Evolutionary conservation across 2,888 invertebrate genomes (phyloP).

Genomic region (Malachius bipustulatus): DNA sequence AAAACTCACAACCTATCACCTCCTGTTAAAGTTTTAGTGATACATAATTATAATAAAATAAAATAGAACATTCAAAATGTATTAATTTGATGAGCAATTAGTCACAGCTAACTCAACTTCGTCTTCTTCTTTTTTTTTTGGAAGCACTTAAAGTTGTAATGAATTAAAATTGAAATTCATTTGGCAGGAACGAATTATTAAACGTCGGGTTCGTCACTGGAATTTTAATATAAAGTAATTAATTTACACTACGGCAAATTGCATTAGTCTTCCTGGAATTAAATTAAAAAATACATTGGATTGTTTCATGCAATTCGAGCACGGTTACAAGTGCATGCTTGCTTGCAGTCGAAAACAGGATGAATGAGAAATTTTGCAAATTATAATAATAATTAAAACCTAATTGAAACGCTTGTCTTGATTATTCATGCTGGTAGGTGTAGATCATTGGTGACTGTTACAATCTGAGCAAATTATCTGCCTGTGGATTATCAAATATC

Average conservation of each 20-base stretch:
- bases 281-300: slow-evolving; percentile 8
- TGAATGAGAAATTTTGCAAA: too few species aligned
- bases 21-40: slow-evolving; percentile 1
- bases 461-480: too few species aligned
- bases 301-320: slow-evolving; percentile 7
- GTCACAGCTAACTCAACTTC: neutral
- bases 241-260: slow-evolving; percentile 22
- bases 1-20: too few species aligned
- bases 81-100: slow-evolving; percentile 1
- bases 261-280: slow-evolving; percentile 10
- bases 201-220: slow-evolving; percentile 27
- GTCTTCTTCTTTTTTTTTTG: slow-evolving; percentile 1
- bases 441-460: too few species aligned
- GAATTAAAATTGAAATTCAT: slow-evolving; percentile 27
- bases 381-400: too few species aligned
- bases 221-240: slow-evolving; percentile 30
- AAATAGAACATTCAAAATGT: neutral
- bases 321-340: too few species aligned
- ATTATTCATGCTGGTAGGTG: too few species aligned
- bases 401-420: too few species aligned
- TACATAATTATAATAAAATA: slow-evolving; percentile 1
- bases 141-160: slow-evolving; percentile 8
- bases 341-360: too few species aligned
- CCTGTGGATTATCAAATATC: too few species aligned
- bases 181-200: slow-evolving; percentile 30